Evolutionary conservation across 2,888 invertebrate genomes (phyloP).

Genomic region (Phalera bucephala): DNA sequence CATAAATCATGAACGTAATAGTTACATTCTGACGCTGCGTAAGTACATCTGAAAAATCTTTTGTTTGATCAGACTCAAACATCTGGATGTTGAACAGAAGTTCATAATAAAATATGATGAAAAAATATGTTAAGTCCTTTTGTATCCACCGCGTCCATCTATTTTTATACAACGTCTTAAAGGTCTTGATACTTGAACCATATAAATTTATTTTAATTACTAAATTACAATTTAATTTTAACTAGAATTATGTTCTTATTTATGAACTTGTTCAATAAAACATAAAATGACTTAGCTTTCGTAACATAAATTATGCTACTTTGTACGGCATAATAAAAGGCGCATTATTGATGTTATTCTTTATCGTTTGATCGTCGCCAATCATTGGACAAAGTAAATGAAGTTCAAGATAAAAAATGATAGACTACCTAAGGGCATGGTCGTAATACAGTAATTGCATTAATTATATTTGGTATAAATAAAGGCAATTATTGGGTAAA

Average conservation of each 20-base stretch:
- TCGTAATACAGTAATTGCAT: conserved; percentile 50
- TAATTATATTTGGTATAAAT: conserved; percentile 48
- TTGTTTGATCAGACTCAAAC: conserved; percentile 80
- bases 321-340: conserved; percentile 19
- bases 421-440: conserved; percentile 31
- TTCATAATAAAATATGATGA: conserved; percentile 82
- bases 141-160: conserved; percentile 76
- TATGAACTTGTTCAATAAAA: background rate
- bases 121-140: conserved; percentile 82
- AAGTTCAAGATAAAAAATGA: conserved; percentile 31
- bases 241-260: background rate
- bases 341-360: conserved; percentile 38
- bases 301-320: conserved; percentile 8
- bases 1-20: conserved; percentile 73
- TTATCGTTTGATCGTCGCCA: conserved; percentile 55
- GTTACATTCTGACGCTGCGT: conserved; percentile 65
- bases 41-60: conserved; percentile 76
- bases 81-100: conserved; percentile 82
- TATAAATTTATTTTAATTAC: background rate
- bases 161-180: conserved; percentile 37
- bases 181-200: conserved; percentile 45
- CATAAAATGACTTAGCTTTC: background rate
- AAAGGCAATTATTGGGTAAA: conserved; percentile 33
- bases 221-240: conserved; percentile 1
- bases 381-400: conserved; percentile 48